These are phyloP conservation scores for Edolisoma coerulescens DNA, from an alignment of 2,113 vertebrate genomes.

Conservation along the genomic window DNA sequence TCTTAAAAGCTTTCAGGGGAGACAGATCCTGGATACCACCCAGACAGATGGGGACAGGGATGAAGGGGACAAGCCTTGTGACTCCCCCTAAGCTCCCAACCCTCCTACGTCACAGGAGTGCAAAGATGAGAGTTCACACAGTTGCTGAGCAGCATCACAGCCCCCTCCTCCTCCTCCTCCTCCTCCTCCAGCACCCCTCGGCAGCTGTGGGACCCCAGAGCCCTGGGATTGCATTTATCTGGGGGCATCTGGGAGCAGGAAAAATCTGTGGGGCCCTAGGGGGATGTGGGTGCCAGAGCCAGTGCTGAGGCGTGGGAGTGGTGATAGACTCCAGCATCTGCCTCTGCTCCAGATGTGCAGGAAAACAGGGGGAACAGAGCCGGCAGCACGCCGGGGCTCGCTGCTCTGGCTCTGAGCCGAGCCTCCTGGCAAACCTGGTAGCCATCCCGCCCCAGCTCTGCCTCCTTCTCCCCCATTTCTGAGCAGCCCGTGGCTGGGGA, in stretches of 20 bases:
- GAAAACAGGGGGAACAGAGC: not conserved
- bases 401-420: not conserved
- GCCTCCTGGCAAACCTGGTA: not conserved
- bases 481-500: not conserved
- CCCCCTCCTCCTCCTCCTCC: not conserved
- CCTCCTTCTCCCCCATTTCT: not conserved
- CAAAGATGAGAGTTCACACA: not conserved
- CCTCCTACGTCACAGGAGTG: not conserved
- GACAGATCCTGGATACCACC: not conserved
- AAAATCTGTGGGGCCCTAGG: not conserved
- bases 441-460: not conserved
- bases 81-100: not conserved
- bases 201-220: not conserved
- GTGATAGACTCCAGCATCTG: not conserved
- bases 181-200: not conserved
- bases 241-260: not conserved
- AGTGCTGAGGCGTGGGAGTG: not conserved
- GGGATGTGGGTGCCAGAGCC: not conserved
- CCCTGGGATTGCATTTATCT: fast-evolving
- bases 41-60: not conserved
- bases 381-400: fast-evolving
- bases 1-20: not conserved
- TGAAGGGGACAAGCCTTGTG: not conserved
- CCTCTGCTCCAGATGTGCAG: not conserved
- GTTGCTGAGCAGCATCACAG: not conserved